Evolutionary conservation across 1,140 invertebrate species (phyloP).

Genomic region (Aphaenogaster ashmeadi): DNA sequence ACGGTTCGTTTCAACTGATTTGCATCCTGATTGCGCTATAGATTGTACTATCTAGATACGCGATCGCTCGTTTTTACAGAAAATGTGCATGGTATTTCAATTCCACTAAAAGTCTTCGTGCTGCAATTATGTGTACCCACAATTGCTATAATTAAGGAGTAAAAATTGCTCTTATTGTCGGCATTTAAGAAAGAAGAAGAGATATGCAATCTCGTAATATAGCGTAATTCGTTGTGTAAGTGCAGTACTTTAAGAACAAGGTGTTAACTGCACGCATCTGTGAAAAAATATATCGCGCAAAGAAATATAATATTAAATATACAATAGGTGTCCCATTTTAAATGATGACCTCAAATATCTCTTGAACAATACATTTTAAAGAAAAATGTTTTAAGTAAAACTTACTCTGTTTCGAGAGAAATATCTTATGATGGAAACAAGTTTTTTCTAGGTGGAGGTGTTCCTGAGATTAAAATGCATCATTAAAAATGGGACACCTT

Average conservation of each 20-base stretch:
- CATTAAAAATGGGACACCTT: no score
- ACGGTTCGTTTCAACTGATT: conserved; percentile 71
- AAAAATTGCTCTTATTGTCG: not conserved
- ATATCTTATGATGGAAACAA: no score
- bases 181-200: not conserved
- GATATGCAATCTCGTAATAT: not conserved
- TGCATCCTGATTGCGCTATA: not conserved
- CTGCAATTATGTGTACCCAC: not conserved
- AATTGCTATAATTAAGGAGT: not conserved
- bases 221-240: not conserved
- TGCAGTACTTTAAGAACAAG: not conserved
- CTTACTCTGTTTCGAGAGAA: no score
- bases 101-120: not conserved
- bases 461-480: no score
- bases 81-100: not conserved
- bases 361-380: no score
- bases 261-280: not conserved
- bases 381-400: no score
- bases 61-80: not conserved
- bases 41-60: not conserved
- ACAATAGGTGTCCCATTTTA: no score
- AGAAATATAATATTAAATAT: not conserved
- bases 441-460: no score
- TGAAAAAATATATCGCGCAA: not conserved
- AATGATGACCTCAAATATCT: no score